Evolutionary conservation across 2,888 invertebrate genomes (phyloP).

Genomic region (Mimachlamys varia): DNA sequence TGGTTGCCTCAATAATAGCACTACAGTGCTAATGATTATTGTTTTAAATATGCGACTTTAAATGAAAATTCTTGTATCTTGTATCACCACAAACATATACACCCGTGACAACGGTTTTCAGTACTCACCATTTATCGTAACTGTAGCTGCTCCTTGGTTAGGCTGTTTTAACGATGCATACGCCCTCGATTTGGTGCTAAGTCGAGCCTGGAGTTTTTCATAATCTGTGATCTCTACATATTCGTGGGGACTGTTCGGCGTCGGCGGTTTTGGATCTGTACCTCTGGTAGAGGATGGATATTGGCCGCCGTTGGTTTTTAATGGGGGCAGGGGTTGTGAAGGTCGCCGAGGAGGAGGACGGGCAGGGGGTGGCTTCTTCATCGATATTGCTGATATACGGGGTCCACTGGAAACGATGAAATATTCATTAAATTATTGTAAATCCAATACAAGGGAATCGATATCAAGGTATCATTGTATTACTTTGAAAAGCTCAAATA

Average conservation of each 20-base stretch:
- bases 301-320: background rate
- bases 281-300: background rate
- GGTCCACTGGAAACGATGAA: background rate
- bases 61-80: no score
- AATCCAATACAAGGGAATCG: no score
- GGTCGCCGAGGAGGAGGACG: background rate
- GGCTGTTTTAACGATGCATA: background rate
- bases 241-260: background rate
- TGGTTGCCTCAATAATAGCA: no score
- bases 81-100: no score
- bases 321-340: background rate
- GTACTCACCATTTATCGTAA: no score
- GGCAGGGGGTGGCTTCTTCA: background rate
- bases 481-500: no score
- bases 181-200: background rate
- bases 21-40: no score
- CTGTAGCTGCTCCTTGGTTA: background rate
- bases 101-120: no score
- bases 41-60: no score
- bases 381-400: background rate
- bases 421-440: background rate
- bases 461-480: no score
- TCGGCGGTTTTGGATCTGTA: background rate
- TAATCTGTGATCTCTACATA: background rate
- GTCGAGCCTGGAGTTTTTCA: background rate